Percentiles rank a stretch among this genome's conserved stretches.
These are phyloP conservation scores for Cacoxenus indagator DNA, from an alignment of 2,888 invertebrate genomes.

Conservation along the genomic window DNA sequence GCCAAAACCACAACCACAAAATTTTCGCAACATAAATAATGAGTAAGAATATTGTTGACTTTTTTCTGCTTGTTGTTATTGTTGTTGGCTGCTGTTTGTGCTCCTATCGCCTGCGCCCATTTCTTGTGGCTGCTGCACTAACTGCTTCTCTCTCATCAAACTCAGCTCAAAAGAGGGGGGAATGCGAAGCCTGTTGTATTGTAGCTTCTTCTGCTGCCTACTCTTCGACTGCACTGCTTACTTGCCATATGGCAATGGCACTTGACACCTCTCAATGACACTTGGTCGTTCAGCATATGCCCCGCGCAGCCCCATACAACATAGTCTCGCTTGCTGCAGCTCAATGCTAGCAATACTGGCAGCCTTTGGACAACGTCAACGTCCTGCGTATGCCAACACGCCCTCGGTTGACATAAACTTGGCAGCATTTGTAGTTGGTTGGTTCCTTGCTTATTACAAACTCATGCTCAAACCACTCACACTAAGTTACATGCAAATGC, in stretches of 20 bases:
- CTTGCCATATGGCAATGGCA: conserved; percentile 33
- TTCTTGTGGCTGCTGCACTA: neutral
- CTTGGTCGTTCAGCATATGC: neutral
- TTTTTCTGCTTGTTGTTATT: neutral
- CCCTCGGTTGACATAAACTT: conserved; percentile 2
- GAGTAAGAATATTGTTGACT: conserved; percentile 10
- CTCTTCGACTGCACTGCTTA: too few species aligned
- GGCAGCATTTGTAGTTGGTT: conserved; percentile 8
- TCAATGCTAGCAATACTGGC: too few species aligned
- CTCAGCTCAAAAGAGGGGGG: neutral
- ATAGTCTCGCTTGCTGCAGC: neutral
- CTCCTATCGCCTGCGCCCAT: neutral
- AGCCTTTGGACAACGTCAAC: neutral
- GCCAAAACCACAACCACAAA: neutral
- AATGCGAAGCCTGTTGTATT: neutral
- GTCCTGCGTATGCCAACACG: neutral
- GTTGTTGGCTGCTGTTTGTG: neutral
- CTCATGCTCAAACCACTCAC: neutral
- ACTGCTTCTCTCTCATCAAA: neutral
- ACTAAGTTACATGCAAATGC: neutral
- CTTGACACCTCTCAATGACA: conserved; percentile 63
- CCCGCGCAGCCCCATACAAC: neutral
- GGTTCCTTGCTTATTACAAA: neutral
- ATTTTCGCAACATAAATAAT: conserved; percentile 18
- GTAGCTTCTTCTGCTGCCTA: too few species aligned